Conservation (phyloP, 2,888 invertebrate genomes). For the Flexamia atlantica region DNA sequence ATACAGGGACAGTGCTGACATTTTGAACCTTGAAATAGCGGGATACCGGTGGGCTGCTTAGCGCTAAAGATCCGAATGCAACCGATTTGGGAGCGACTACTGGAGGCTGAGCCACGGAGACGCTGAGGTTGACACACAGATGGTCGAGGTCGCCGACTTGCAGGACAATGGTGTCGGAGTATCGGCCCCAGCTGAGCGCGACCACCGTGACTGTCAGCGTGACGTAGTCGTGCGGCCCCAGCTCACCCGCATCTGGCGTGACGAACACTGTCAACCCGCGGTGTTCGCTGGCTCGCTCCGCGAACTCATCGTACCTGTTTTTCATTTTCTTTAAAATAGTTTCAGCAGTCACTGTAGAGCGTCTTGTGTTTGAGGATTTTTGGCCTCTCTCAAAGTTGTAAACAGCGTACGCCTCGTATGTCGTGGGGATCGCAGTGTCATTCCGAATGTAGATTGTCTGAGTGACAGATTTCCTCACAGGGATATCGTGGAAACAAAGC, state of each 20-base stretch:
- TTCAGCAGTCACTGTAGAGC: not conserved
- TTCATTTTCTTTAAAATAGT: slow-evolving; percentile 12
- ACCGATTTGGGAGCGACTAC: not conserved
- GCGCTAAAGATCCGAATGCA: not conserved
- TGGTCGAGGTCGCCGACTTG: slow-evolving; percentile 27
- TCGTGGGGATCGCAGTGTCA: not conserved
- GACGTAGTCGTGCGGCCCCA: slow-evolving; percentile 23
- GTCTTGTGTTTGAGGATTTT: not conserved
- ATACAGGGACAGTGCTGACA: slow-evolving; percentile 13
- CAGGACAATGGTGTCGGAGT: slow-evolving; percentile 1
- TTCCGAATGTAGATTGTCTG: slow-evolving; percentile 35
- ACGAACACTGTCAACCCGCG: slow-evolving; percentile 34
- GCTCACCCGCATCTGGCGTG: not conserved
- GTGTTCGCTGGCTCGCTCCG: not conserved
- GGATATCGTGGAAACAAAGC: not conserved
- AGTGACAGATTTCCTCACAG: not conserved
- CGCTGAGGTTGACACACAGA: not conserved
- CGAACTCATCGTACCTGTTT: not conserved
- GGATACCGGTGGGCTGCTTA: not conserved
- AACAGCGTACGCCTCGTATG: not conserved
- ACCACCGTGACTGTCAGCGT: slow-evolving; percentile 4
- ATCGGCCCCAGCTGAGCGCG: slow-evolving; percentile 25
- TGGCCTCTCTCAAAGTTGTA: slow-evolving; percentile 19
- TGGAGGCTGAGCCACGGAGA: slow-evolving; percentile 6
- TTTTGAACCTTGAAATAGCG: slow-evolving; percentile 9